Evolutionary conservation across 2,113 vertebrate species (phyloP).

Genomic region (Podilymbus podiceps): DNA sequence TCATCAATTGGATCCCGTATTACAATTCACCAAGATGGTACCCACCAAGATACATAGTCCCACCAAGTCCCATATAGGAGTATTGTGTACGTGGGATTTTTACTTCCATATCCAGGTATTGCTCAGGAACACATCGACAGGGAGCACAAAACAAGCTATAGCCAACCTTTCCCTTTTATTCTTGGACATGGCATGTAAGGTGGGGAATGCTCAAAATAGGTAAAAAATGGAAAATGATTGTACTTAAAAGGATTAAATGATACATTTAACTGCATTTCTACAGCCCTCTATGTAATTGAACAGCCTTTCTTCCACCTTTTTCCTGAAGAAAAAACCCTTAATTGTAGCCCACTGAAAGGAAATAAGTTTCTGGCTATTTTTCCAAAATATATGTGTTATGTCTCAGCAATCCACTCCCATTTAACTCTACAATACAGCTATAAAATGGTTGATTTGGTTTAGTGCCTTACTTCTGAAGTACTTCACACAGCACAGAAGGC

Average conservation of each 20-base stretch:
- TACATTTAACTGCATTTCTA: slow-evolving; percentile 38
- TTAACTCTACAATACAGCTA: slow-evolving; percentile 4
- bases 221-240: slow-evolving; percentile 1
- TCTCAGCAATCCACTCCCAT: not conserved
- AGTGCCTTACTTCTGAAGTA: not conserved
- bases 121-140: not conserved
- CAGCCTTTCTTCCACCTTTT: slow-evolving; percentile 7
- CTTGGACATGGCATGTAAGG: not conserved
- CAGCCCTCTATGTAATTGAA: slow-evolving; percentile 47
- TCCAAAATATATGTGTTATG: not conserved
- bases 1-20: not conserved
- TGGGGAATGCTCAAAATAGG: not conserved
- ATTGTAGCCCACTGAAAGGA: not conserved
- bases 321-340: not conserved
- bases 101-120: not conserved
- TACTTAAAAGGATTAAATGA: slow-evolving; percentile 39
- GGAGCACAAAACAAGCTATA: not conserved
- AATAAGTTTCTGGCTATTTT: slow-evolving; percentile 34
- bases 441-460: slow-evolving; percentile 42
- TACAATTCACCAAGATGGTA: not conserved
- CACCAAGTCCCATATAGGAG: not conserved
- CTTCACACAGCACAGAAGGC: not conserved
- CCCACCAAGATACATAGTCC: too few species aligned
- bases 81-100: fast-evolving
- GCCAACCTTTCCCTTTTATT: not conserved